Conservation (phyloP, 92 coral and sea anemone genomes). For the Parazoanthus darwini region DNA sequence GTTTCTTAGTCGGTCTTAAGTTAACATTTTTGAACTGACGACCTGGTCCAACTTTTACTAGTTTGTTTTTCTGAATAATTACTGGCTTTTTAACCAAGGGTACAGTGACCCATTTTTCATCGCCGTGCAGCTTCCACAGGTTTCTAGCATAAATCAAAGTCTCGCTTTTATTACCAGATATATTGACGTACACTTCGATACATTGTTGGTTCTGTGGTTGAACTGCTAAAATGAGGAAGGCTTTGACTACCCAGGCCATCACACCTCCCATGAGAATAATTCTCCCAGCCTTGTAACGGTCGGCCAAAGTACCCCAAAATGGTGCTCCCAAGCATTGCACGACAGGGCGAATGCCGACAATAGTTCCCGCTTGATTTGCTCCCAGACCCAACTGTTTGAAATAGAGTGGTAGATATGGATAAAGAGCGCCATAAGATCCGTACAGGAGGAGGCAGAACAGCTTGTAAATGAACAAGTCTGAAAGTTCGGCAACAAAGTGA, state of each 20-base stretch:
- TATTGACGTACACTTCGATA: constrained; percentile 65
- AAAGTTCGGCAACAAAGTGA: neutral
- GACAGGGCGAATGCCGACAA: constrained; percentile 84
- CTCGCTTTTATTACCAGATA: constrained; percentile 50
- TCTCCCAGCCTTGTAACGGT: constrained; percentile 72
- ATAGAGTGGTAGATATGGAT: constrained; percentile 83
- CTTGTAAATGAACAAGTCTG: constrained; percentile 69
- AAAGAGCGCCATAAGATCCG: constrained; percentile 81
- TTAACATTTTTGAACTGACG: constrained; percentile 2
- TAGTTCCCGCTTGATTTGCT: constrained; percentile 68
- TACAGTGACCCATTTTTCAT: constrained; percentile 54
- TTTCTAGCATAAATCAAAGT: constrained; percentile 55
- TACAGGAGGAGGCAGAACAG: constrained; percentile 85
- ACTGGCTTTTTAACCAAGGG: constrained; percentile 39
- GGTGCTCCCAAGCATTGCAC: constrained; percentile 95
- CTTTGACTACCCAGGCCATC: constrained; percentile 81
- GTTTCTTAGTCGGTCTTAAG: neutral
- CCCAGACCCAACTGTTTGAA: constrained; percentile 82
- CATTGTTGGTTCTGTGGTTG: constrained; percentile 82
- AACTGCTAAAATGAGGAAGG: constrained; percentile 69
- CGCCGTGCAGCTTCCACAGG: constrained; percentile 52
- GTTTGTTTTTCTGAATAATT: constrained; percentile 1
- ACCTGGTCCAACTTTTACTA: constrained; percentile 23
- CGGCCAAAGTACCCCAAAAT: constrained; percentile 76
- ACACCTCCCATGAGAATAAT: constrained; percentile 76